Evolutionary conservation across 2,113 vertebrate genomes (phyloP), one percentile per base, ranked within the genome.

Genomic region (Stigmatopora argus): DNA sequence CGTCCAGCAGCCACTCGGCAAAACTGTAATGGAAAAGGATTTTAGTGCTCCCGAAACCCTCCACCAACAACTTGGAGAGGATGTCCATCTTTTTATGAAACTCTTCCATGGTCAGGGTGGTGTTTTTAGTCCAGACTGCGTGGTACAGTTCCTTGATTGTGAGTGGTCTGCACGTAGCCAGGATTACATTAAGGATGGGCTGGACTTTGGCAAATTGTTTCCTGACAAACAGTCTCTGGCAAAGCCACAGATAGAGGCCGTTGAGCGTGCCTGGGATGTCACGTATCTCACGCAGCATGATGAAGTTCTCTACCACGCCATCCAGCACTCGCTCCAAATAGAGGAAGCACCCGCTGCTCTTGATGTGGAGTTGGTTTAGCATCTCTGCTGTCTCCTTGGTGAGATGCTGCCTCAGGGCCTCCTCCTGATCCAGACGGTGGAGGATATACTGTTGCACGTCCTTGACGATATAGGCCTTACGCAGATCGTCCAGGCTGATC

Each of bases 21-120:
- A 99, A 98, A 70, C 97, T 99, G 79, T 99, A 95, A 71, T 99
- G 96, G 66, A 99, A 99, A n/a, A 99, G 90, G 67, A 97, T 97
- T 87, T 96, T 98, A 38, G 94, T 94, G 73, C 89, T 92, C 66
- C 92, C 93, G 0, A 95, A 89, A 17, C 96, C 96, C 59, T 96
- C 92, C 0, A 97, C 84, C 67, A 99, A 89, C 72, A 99, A 88
- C 88, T 99, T 98, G 13, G 95, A 94, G 26, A 99, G 90, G 71
- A 97, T 95, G 73, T 99, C 96, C 89, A 98, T 87, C 75, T 98
- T 99, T 70, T 95, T 95, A 14, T 99, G 95, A 62, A 99, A 98
- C 62, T 98, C 97, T 69, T 98, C 97, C 89, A 94, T 89, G 0
- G 93, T 94, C 72, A 96, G 71, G 0, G 80, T 88, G 92, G 94